These are phyloP conservation scores for Tortrix viridana DNA, from an alignment of 2,888 invertebrate genomes.

Conservation along the genomic window DNA sequence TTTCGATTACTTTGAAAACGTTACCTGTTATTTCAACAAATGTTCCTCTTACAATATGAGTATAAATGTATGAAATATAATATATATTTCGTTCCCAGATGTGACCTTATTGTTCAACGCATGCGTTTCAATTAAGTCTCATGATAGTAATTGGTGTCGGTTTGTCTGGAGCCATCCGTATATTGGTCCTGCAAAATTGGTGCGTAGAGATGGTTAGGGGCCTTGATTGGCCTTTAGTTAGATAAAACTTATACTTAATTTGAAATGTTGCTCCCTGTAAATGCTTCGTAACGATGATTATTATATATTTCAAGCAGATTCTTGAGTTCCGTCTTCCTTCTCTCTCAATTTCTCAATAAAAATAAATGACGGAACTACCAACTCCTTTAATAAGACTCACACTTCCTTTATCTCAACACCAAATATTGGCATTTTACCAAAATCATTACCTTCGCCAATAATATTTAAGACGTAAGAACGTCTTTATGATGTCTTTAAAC, in stretches of 20 bases:
- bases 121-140: slow-evolving; percentile 78
- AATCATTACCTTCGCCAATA: slow-evolving; percentile 27
- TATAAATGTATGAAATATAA: slow-evolving; percentile 17
- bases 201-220: background rate
- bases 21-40: background rate
- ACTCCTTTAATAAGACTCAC: slow-evolving; percentile 3
- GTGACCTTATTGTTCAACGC: slow-evolving; percentile 53
- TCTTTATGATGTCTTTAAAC: slow-evolving; percentile 30
- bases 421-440: slow-evolving; percentile 28
- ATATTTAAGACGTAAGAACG: slow-evolving; percentile 26
- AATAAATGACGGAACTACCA: background rate
- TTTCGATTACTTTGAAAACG: too few species aligned
- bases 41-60: background rate
- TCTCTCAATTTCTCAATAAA: background rate
- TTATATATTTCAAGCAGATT: too few species aligned
- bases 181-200: slow-evolving; percentile 12
- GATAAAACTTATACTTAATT: background rate
- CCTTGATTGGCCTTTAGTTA: background rate
- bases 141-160: slow-evolving; percentile 72
- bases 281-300: too few species aligned
- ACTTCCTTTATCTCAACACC: slow-evolving; percentile 18
- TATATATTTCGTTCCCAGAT: slow-evolving; percentile 40
- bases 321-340: too few species aligned
- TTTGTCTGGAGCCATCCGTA: slow-evolving; percentile 32
- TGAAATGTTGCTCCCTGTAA: background rate